Evolutionary conservation across 2,797 vertebrate genomes (phyloP), one percentile per base, ranked within the genome.

Genomic region (Sylvilagus floridanus): DNA sequence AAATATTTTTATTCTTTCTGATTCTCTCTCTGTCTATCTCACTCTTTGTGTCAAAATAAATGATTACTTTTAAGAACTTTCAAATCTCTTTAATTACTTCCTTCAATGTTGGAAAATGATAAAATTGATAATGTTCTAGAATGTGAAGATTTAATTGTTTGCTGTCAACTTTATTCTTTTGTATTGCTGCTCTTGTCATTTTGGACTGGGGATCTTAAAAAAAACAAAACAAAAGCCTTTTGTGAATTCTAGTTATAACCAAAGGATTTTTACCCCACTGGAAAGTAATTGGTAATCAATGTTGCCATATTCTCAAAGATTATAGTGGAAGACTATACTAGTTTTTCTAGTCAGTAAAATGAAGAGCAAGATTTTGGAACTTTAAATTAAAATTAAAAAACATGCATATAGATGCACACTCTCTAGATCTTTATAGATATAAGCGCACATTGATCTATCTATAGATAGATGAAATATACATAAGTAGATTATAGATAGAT

Each of bases 221-320:
- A 94, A 89, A 95, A 94, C 84, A 97, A 90, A 96, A 95, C 63
- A 63, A 63, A 95, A 97, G 83, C 91, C 3, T 69, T 97, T 97
- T 77, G 76, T 94, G 69, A 90, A 47, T 65, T 96, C 4, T n/a
- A 82, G 22, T 0, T 35, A 91, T 84, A 97, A 88, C 32, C 91
- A 92, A 91, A 68, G 82, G 90, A 47, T 32, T 87, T 96, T 96
- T 85, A 93, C 54, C 87, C 72, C 73, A 96, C 94, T 94, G 92
- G 90, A 97, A 94, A 98, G 97, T 97, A 97, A 97, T 84, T 97
- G 90, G 86, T 90, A 95, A 89, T 75, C 1, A 90, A 26, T 93
- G 73, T 24, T 95, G 54, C 57, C 89, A 77, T 69, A 79, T 96
- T 96, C 95, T 96, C 83, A 87, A 94, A 96, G 13, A 37, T 88